Conservation (phyloP, 2,113 vertebrate genomes). For the Manacus vitellinus region DNA sequence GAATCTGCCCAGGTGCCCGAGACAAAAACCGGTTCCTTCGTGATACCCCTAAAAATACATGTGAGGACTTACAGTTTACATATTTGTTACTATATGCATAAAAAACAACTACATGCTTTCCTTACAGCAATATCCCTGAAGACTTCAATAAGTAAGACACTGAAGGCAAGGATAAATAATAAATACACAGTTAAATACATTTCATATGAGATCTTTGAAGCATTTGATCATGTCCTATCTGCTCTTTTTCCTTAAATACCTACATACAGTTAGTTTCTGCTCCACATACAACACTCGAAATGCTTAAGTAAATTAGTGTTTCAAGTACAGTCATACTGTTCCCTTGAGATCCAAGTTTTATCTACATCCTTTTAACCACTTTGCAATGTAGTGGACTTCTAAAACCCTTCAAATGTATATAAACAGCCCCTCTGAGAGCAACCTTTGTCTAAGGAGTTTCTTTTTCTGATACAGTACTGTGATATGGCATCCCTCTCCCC, state of each 20-base stretch:
- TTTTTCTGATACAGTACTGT: neutral
- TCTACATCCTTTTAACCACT: neutral
- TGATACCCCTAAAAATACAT: neutral
- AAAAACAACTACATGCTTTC: neutral
- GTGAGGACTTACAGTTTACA: neutral
- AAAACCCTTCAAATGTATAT: neutral
- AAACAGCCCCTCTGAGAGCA: neutral
- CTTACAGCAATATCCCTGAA: neutral
- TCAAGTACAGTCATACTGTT: neutral
- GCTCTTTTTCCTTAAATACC: neutral
- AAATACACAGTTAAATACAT: neutral
- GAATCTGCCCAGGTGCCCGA: neutral
- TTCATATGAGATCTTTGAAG: neutral
- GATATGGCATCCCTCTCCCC: neutral
- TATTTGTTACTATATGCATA: neutral
- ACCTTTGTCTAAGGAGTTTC: neutral
- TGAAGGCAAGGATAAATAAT: neutral
- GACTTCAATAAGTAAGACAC: neutral
- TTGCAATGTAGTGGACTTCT: neutral
- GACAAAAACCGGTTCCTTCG: neutral
- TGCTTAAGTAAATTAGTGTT: neutral
- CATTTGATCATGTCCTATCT: neutral
- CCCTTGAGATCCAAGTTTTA: neutral
- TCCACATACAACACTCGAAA: neutral
- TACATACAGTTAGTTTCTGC: neutral